Base-by-base conservation (phyloP, 2,113 vertebrate species). In the Pholis gunnellus region DNA sequence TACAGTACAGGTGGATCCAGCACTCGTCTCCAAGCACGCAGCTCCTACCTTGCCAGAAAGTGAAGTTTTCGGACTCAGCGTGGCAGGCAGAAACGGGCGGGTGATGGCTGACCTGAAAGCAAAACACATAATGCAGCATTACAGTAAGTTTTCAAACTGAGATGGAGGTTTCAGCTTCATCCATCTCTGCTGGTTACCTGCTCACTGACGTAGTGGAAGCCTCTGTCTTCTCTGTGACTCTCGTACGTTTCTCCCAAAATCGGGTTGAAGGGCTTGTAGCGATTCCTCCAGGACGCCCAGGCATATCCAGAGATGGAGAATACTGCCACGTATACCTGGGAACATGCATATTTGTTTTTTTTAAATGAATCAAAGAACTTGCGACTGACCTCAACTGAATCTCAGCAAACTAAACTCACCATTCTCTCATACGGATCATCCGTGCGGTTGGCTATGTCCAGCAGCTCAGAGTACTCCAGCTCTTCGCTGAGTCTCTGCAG, bases 211-310 rank as follows among this genome's bases (percentile, higher is more conserved):
- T 95, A 99, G 31, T 91, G 94, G 93, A 99, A 99, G 56, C 97
- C 97, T 0, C 96, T 86, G 83, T 99, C 97, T 0, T 97, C 96
- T 67, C 97, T 90, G 72, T 95, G 83, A 5, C 92, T 98, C 91
- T 99, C 97, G 0, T 96, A 99, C 0, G 98, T 99, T 94, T 99
- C 98, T 10, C 98, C 98, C 56, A 99, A 94, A 75, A 99, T 95
- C 0, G 98, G 97, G 92, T 99, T 99, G 93, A 99, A 99, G 56
- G 98, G 98, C 76, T 99, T 99, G 93, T 97, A 97, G 78, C 96
- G 94, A 8, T 96, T 93, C 22, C 98, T 95, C 95, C 97, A 96
- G 54, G 96, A 95, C 0, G 97, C 97, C 92, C 97, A 98, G 38
- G 97, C 97, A 17, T 99, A 99, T 79, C 97, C 97, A 0, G 98